phyloP scores from a whole-genome alignment of 2,888 invertebrate species.

The Agrilus mali region DNA sequence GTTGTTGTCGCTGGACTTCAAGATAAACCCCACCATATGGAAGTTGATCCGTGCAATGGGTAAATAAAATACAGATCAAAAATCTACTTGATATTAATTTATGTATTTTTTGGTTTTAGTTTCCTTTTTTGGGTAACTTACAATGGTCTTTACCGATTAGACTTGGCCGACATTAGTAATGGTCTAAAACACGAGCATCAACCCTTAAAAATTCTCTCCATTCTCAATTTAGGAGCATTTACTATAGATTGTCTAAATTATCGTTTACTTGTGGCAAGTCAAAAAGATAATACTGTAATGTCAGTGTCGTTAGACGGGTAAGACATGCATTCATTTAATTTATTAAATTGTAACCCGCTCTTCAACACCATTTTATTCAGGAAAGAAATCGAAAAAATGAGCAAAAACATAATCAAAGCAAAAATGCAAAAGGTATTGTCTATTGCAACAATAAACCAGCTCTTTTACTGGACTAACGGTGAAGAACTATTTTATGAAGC shows the following conservation, averaged over 20 bases:
- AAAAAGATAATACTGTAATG: constrained; percentile 62
- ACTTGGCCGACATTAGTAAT: constrained; percentile 63
- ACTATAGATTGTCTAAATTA: constrained; percentile 74
- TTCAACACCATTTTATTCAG: constrained; percentile 25
- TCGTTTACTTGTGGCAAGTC: constrained; percentile 62
- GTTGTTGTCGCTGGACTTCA: constrained; percentile 59
- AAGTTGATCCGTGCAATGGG: constrained; percentile 90
- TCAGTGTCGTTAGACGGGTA: constrained; percentile 75
- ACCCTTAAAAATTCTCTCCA: constrained; percentile 51
- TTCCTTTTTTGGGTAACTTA: constrained; percentile 68
- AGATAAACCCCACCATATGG: constrained; percentile 62
- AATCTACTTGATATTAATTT: not conserved
- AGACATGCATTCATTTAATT: constrained; percentile 13
- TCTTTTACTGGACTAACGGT: constrained; percentile 81
- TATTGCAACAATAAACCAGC: constrained; percentile 59
- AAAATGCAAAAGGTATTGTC: constrained; percentile 64
- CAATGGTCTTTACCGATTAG: constrained; percentile 62
- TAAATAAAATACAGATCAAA: constrained; percentile 27
- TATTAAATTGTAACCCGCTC: not conserved
- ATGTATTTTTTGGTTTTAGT: constrained; percentile 29
- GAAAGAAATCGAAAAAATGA: constrained; percentile 57
- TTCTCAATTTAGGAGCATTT: constrained; percentile 63
- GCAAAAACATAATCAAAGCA: constrained; percentile 62
- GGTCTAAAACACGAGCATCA: constrained; percentile 57
- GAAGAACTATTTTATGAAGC: constrained; percentile 66